Evolutionary conservation across 2,113 vertebrate species (phyloP).

Genomic region (Amphilophus citrinellus): DNA sequence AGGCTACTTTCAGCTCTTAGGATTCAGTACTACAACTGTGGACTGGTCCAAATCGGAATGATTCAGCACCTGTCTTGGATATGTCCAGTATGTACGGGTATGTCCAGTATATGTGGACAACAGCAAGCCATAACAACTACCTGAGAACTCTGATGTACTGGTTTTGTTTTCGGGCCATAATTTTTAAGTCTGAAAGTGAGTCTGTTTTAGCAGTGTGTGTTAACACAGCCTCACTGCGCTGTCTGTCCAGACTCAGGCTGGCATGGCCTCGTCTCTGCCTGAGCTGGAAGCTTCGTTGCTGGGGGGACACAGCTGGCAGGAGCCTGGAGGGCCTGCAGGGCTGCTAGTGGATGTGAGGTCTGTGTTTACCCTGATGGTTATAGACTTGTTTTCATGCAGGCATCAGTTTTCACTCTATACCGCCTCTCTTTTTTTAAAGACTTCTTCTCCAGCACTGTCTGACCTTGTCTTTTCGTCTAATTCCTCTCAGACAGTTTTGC

Average conservation of each 20-base stretch:
- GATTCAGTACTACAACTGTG: background rate
- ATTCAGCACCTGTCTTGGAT: too few relatives aligned
- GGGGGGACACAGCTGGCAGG: slow-evolving; percentile 22
- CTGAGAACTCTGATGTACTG: background rate
- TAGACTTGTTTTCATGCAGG: background rate
- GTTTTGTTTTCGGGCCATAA: background rate
- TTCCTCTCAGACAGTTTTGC: background rate
- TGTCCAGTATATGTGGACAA: background rate
- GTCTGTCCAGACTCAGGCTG: background rate
- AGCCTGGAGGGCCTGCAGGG: background rate
- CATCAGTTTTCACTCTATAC: background rate
- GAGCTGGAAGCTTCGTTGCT: background rate
- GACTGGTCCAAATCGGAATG: background rate
- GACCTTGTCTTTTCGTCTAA: slow-evolving; percentile 8
- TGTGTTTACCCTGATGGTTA: slow-evolving; percentile 43
- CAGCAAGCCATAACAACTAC: rapidly evolving
- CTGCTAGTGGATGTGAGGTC: background rate
- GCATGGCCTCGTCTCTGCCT: background rate
- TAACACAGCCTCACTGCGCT: background rate
- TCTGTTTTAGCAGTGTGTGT: background rate
- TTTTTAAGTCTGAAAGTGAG: background rate
- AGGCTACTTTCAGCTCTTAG: too few relatives aligned
- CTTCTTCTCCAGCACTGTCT: background rate
- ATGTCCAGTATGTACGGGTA: too few relatives aligned
- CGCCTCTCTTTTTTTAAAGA: background rate